Base-by-base conservation (phyloP, 2,888 invertebrate species). In the Euphydryas editha region DNA sequence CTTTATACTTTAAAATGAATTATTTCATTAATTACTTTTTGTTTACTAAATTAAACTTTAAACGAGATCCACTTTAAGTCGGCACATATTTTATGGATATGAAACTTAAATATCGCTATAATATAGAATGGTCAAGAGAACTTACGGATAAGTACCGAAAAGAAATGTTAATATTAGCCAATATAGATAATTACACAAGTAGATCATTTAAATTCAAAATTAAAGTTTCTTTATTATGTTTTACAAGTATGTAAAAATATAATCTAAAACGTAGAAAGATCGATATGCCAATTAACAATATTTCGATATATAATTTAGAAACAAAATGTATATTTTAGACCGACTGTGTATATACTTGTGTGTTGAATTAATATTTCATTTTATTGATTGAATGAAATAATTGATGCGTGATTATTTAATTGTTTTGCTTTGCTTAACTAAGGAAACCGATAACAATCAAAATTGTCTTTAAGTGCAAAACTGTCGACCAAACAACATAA, bases 111-210 rank as follows among this genome's bases (percentile, higher is more conserved):
- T 7, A 24, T n/a, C 15, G 15, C 15, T 24, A 51, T 7, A n/a
- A n/a, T n/a, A 6, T 1, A 15, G 0, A 15, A 51, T n/a, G 18
- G 0, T 0, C 11, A 47, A 5, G 11, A 20, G 21, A 36, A 21
- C 42, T 37, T 46, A 44, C 44, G 39, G 58, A 62, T 62, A 62
- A 46, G 44, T 62, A 30, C 54, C 37, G 15, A 11, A 39, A 36
- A 15, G 17, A 17, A 56, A 1, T 21, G 30, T 46, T 15, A 36
- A 58, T 66, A 42, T 62, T 42, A 44, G n/a, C n/a, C n/a, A n/a
- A n/a, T n/a, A n/a, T n/a, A n/a, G n/a, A n/a, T n/a, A n/a, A n/a
- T n/a, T n/a, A 62, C 24, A 11, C 24, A n/a, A 15, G 21, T 24
- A 51, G 15, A 51, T 24, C 49, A 6, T 49, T 21, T 15, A 21